Base-by-base conservation (phyloP, 2,113 vertebrate genomes). In the Sciurus niger region DNA sequence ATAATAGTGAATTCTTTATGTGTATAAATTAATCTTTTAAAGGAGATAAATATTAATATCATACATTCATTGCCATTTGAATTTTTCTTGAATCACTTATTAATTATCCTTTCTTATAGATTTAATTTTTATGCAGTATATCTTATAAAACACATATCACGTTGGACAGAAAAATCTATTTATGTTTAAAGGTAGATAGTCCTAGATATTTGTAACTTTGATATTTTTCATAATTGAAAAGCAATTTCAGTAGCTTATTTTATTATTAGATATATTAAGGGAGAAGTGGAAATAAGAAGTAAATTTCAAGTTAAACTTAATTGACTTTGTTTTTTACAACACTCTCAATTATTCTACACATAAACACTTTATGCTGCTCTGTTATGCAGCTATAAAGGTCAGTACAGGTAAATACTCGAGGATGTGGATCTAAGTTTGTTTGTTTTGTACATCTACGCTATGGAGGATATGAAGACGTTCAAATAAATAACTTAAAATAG, bases 1-100 rank as follows among this genome's bases (percentile, higher is more conserved):
- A 83, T 67, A 93, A 76, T 91, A 96, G 58, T 97, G 89, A 91
- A 95, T 96, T 97, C 51, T 89, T 94, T 87, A 94, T 95, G 78
- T 88, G 4, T 92, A 83, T 92, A 43, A 25, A 84, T 87, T 92
- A 93, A 92, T 93, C 16, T 96, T 95, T 96, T 79, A 96, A 97
- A 53, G 22, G 24, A 55, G 34, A 94, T 96, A 77, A 91, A 96
- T 96, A 95, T 96, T 95, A 95, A 97, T 97, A 1, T 2, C 18
- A 76, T 89, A 90, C 87, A 82, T 58, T 95, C 60, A 96, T 96
- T 96, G 70, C 24, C 84, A 88, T 93, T 86, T 96, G 86, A 96
- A 93, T 28, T 90, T 93, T 93, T 93, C 0, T 43, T 1, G 70
- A 88, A 17, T 83, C 8, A 78, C 74, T 37, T 77, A 74, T 90